These are phyloP conservation scores for Sinocyclocheilus anshuiensis DNA, from an alignment of 2,113 vertebrate species.

Conservation along the genomic window DNA sequence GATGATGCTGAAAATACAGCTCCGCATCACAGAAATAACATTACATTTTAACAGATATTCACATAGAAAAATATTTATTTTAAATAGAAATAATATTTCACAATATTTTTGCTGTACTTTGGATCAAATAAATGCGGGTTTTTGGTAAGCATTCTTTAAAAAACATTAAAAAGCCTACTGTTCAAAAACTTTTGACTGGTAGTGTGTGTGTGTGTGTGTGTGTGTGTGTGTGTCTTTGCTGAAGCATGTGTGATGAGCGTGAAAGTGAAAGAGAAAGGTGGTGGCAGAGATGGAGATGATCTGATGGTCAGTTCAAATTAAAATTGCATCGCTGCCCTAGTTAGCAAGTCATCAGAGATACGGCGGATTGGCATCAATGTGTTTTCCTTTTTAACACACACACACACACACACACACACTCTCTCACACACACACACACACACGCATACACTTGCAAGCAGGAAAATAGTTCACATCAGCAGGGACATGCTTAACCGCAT, in stretches of 20 bases:
- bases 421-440: not conserved
- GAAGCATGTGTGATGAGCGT: not conserved
- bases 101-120: no score
- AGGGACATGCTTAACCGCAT: slow-evolving; percentile 67
- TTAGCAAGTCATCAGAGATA: slow-evolving; percentile 70
- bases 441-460: slow-evolving; percentile 49
- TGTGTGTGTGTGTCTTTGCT: no score
- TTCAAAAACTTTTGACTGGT: no score
- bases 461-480: slow-evolving; percentile 76
- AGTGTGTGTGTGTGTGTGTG: no score
- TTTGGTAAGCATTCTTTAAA: no score
- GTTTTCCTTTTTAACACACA: slow-evolving; percentile 41
- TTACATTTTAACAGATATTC: no score
- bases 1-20: no score
- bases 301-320: slow-evolving; percentile 69
- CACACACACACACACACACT: slow-evolving; percentile 11
- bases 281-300: slow-evolving; percentile 48
- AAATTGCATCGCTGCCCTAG: slow-evolving; percentile 70
- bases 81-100: no score
- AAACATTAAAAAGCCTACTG: no score
- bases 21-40: no score
- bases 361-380: slow-evolving; percentile 65
- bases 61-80: no score
- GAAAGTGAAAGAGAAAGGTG: slow-evolving; percentile 40
- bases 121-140: no score